Evolutionary conservation across 2,113 vertebrate genomes (phyloP).

Genomic region (Megaceryle maxima): DNA sequence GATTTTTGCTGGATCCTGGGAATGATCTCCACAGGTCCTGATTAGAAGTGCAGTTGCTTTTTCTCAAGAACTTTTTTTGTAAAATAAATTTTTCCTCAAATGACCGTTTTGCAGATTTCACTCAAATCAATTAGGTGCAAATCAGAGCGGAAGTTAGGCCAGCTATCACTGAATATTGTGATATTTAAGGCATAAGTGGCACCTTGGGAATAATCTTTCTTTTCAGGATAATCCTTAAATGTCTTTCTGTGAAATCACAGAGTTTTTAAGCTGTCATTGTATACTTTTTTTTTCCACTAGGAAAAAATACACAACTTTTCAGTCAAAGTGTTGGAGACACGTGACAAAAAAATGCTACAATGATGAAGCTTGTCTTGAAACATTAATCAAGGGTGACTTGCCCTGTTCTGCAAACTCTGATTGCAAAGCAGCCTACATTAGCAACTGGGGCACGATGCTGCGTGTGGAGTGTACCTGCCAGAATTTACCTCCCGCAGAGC

Average conservation of each 20-base stretch:
- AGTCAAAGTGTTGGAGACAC: constrained; percentile 79
- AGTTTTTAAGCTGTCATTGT: background rate
- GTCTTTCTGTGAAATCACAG: background rate
- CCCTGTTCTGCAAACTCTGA: constrained; percentile 73
- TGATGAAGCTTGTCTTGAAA: constrained; percentile 74
- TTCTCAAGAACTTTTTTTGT: background rate
- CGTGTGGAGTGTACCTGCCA: constrained; percentile 81
- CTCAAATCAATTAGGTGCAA: background rate
- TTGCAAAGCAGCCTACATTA: constrained; percentile 86
- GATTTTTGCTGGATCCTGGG: background rate
- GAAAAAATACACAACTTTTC: constrained; percentile 72
- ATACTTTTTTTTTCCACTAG: constrained; percentile 46
- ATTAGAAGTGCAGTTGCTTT: background rate
- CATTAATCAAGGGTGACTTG: constrained; percentile 64
- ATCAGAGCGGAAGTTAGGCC: background rate
- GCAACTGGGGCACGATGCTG: constrained; percentile 79
- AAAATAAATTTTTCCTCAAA: background rate
- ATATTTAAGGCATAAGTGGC: background rate
- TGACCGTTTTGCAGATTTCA: background rate
- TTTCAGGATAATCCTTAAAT: background rate
- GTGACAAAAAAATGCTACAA: constrained; percentile 66
- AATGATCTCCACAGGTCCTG: background rate
- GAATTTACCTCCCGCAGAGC: constrained; percentile 34
- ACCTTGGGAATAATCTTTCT: background rate
- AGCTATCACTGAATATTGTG: background rate